Conservation (phyloP, 2,113 vertebrate genomes). For the Sphaerodactylus townsendi region DNA sequence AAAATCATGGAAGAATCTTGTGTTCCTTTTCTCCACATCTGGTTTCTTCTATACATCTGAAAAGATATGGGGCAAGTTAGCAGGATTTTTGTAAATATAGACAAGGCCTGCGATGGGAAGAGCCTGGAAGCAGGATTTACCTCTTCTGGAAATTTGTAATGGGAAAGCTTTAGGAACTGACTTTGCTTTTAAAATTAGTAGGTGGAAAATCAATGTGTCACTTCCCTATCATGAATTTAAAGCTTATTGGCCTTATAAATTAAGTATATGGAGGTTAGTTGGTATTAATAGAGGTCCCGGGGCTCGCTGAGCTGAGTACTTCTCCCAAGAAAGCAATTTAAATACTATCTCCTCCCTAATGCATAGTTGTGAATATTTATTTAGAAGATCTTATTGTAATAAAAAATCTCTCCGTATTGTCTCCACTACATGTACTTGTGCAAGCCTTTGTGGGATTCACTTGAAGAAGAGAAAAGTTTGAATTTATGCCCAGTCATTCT, state of each 20-base stretch:
- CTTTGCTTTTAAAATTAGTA: constrained; percentile 62
- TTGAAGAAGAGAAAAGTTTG: no score
- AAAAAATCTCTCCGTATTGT: constrained; percentile 29
- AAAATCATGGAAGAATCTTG: no score
- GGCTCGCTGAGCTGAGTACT: constrained; percentile 59
- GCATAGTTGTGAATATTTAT: constrained; percentile 63
- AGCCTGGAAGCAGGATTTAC: not conserved
- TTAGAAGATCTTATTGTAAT: constrained; percentile 32
- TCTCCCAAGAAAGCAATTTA: constrained; percentile 58
- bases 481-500: no score
- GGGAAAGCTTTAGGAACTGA: constrained; percentile 45
- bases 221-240: constrained; percentile 70
- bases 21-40: not conserved
- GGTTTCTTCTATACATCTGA: not conserved
- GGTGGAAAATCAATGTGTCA: constrained; percentile 71
- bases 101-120: not conserved
- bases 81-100: not conserved
- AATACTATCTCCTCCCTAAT: constrained; percentile 57
- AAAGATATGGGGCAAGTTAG: not conserved
- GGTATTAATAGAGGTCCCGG: constrained; percentile 64
- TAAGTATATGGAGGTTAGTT: constrained; percentile 67
- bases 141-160: not conserved
- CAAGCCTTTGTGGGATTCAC: not conserved
- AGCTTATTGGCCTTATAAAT: constrained; percentile 64
- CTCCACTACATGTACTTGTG: not conserved